A percentile compares a stretch with the other conserved stretches of the same genome.
Conservation (phyloP, 2,888 invertebrate species). For the Pharmacophagus antenor region DNA sequence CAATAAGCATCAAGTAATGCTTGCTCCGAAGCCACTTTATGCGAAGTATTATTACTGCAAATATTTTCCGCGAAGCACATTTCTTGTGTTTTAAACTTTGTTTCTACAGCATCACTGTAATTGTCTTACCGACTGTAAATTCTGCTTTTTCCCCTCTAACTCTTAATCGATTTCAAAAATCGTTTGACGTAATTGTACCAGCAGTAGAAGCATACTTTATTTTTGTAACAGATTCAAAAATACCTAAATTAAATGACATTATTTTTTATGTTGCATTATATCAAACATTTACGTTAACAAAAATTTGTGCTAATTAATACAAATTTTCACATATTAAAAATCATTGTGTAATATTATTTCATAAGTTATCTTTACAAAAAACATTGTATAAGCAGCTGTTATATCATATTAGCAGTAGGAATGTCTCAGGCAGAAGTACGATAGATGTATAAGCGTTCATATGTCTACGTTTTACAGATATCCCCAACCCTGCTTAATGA, state of each 20-base stretch:
- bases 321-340: too few species aligned
- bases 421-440: neutral
- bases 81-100: slow-evolving; percentile 10
- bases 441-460: neutral
- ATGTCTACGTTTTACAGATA: slow-evolving; percentile 1
- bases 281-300: too few species aligned
- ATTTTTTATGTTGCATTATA: too few species aligned
- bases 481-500: neutral
- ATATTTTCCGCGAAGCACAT: slow-evolving; percentile 14
- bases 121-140: neutral
- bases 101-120: neutral
- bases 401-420: neutral
- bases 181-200: neutral
- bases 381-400: too few species aligned
- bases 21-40: slow-evolving; percentile 9
- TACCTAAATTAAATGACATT: too few species aligned
- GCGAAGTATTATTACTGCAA: slow-evolving; percentile 16
- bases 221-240: neutral
- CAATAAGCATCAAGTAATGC: slow-evolving; percentile 4
- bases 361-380: too few species aligned
- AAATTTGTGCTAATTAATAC: too few species aligned
- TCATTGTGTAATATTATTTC: too few species aligned
- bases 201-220: neutral
- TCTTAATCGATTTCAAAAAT: neutral
- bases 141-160: neutral